Conservation (phyloP, 2,888 invertebrate species). For the Malachius bipustulatus region DNA sequence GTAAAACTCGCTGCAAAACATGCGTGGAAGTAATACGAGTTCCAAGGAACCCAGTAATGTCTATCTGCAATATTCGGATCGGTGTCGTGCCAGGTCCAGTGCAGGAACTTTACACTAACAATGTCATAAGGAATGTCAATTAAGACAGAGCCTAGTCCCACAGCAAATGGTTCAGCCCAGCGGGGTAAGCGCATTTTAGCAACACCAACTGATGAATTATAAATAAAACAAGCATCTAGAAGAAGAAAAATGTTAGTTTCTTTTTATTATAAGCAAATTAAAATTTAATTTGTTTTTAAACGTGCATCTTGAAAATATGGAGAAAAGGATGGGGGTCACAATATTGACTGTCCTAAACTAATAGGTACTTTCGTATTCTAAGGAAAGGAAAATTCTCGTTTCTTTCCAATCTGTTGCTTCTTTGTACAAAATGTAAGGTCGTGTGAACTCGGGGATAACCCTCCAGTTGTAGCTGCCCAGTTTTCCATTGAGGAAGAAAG, state of each 20-base stretch:
- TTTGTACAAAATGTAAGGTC: too few species aligned
- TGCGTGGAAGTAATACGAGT: constrained; percentile 71
- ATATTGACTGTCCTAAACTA: too few species aligned
- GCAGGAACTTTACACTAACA: constrained; percentile 61
- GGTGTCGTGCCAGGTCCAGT: constrained; percentile 78
- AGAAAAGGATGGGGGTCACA: too few species aligned
- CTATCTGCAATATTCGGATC: constrained; percentile 60
- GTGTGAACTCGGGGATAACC: too few species aligned
- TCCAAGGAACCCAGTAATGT: constrained; percentile 76
- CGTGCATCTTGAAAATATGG: too few species aligned
- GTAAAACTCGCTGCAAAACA: constrained; percentile 61
- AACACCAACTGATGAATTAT: constrained; percentile 47
- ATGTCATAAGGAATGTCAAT: constrained; percentile 73
- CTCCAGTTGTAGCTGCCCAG: too few species aligned
- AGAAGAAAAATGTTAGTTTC: constrained; percentile 9
- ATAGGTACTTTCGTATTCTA: too few species aligned
- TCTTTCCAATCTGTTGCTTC: too few species aligned
- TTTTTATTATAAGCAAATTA: too few species aligned
- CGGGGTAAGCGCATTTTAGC: constrained; percentile 43
- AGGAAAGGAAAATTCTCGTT: too few species aligned
- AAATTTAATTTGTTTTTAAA: too few species aligned
- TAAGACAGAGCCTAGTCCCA: constrained; percentile 57
- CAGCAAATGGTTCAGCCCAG: constrained; percentile 52
- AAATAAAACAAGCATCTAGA: constrained; percentile 47
- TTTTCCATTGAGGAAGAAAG: too few species aligned